phyloP scores from a whole-genome alignment of 2,888 invertebrate genomes.

The Cerastis leucographa region DNA sequence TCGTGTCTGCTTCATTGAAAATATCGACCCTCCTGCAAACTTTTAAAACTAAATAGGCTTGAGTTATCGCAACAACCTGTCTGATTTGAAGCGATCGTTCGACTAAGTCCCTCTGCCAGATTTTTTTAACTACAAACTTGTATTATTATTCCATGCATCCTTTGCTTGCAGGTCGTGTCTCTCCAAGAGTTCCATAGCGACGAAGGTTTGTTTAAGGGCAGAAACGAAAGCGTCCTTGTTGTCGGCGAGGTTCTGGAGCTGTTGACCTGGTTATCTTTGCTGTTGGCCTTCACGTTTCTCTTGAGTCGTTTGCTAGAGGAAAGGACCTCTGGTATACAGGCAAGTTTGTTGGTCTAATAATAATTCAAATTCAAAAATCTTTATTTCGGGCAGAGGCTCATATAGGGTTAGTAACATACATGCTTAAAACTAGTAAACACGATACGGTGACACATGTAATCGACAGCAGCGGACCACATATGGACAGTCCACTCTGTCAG shows the following conservation, averaged over 20 bases:
- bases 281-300: neutral
- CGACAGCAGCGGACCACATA: too few species aligned
- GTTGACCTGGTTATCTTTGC: neutral
- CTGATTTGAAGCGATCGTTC: too few species aligned
- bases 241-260: neutral
- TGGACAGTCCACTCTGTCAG: too few species aligned
- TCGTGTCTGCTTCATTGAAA: too few species aligned
- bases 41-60: too few species aligned
- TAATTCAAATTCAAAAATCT: too few species aligned
- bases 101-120: neutral
- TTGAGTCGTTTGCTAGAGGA: constrained; percentile 12
- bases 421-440: too few species aligned
- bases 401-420: too few species aligned
- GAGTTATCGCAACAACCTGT: too few species aligned
- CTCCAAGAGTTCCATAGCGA: constrained; percentile 9
- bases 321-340: constrained; percentile 9
- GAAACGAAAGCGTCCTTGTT: neutral
- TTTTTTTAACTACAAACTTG: neutral
- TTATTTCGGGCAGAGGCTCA: too few species aligned
- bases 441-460: too few species aligned
- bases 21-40: too few species aligned
- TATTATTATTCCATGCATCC: neutral
- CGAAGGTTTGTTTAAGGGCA: neutral
- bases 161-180: constrained; percentile 3
- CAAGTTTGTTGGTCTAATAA: neutral